These are phyloP conservation scores for Leptogaster cylindrica DNA, from an alignment of 2,888 invertebrate genomes.

Conservation along the genomic window DNA sequence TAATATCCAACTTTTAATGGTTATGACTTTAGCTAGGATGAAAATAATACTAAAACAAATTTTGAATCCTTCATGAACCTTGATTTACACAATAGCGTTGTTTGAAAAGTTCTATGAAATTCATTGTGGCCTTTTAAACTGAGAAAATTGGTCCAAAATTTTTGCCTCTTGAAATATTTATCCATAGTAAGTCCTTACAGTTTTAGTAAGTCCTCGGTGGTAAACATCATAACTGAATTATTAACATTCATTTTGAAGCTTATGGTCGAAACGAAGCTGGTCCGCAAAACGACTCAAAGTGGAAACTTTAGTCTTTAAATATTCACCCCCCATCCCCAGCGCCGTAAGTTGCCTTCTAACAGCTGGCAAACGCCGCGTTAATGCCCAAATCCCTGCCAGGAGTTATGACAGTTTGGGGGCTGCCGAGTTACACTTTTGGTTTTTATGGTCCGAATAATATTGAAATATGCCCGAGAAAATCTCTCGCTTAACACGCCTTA, in stretches of 20 bases:
- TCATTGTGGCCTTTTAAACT: no score
- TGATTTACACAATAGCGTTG: no score
- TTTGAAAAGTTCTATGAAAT: no score
- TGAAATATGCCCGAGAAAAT: conserved; percentile 18
- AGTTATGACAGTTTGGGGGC: conserved; percentile 22
- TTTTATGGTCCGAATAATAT: conserved; percentile 21
- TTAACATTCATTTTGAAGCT: conserved; percentile 2
- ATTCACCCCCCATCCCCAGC: conserved; percentile 9
- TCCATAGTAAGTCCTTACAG: background rate
- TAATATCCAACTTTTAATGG: no score
- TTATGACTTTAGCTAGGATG: no score
- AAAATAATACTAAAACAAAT: no score
- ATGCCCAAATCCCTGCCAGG: conserved; percentile 24
- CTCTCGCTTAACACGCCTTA: background rate
- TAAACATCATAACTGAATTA: conserved; percentile 14
- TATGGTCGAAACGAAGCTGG: background rate
- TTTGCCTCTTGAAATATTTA: no score
- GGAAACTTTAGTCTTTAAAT: conserved; percentile 19
- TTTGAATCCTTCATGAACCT: no score
- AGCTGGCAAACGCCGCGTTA: background rate
- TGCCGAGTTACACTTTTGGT: background rate
- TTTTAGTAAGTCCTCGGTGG: background rate
- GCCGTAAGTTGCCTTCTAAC: background rate
- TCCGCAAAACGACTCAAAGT: background rate
- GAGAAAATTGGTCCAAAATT: no score